Evolutionary conservation across 2,888 invertebrate genomes (phyloP), one percentile per base, ranked within the genome.

Genomic region (Lysandra coridon): DNA sequence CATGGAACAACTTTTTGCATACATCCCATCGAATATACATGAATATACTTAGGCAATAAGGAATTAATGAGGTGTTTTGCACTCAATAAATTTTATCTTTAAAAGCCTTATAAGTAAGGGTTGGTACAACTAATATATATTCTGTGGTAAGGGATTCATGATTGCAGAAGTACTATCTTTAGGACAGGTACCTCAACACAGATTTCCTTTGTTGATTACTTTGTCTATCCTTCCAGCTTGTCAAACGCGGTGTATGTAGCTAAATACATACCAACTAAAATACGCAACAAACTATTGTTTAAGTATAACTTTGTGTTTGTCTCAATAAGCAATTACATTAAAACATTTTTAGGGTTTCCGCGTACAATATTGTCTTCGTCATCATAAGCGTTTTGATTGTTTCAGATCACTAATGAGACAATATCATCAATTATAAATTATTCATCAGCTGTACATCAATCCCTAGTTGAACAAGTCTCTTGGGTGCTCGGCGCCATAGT

Each of bases 1-100:
- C 33, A 14, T 37, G 33, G 14, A 69, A 69, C 69, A 33, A 69
- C 33, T 69, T 69, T 69, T 69, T 69, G 69, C 69, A 69, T 69
- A 33, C 69, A 33, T 69, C 14, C 69, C 69, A 30, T 69, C 14
- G 14, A 33, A 69, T 14, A 69, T 40, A 40, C 0, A 40, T 40
- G 2, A 37, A 37, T 37, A 37, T 69, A 69, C 3, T 12, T 30
- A 10, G 33, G 69, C 12, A 69, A 69, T 69, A 69, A 69, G 33
- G 14, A 14, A 33, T 69, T 64, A 64, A 64, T 23, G 10, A 37
- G 33, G 0, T 69, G 12, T 37, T 69, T 4, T 33, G 4, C 0
- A 23, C 69, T 69, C 4, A 12, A 69, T 12, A 12, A 33, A 30
- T 30, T 64, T 57, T 57, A 17, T 4, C 0, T 57, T 17, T 17